These are phyloP conservation scores for Pristionchus arcanus DNA, from an alignment of 2,888 invertebrate species.

Conservation along the genomic window DNA sequence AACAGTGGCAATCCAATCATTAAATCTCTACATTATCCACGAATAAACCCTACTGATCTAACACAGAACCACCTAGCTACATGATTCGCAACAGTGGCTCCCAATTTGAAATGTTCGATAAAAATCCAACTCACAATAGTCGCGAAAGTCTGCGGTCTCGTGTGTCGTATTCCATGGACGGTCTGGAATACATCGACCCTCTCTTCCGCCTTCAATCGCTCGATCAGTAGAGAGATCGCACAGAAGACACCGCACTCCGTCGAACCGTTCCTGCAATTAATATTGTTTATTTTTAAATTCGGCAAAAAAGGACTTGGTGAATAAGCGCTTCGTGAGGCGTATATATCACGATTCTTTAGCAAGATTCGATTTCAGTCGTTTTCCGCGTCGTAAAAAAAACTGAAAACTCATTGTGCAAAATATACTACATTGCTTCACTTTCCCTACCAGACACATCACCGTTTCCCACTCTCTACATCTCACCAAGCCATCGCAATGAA, in stretches of 20 bases:
- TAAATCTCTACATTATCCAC: no score
- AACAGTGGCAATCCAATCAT: no score
- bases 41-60: no score
- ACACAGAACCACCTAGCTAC: no score
- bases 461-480: neutral
- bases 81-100: no score
- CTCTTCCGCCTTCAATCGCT: conserved; percentile 76
- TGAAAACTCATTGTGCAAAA: no score
- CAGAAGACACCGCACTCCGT: conserved; percentile 74
- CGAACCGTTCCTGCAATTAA: conserved; percentile 71
- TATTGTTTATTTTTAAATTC: neutral
- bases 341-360: neutral
- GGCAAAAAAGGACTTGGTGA: neutral
- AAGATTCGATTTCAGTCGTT: neutral
- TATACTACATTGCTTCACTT: neutral
- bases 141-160: conserved; percentile 64
- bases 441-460: neutral
- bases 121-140: conserved; percentile 57
- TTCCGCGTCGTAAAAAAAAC: no score
- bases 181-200: conserved; percentile 77
- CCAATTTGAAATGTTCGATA: no score
- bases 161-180: conserved; percentile 54
- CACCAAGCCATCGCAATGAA: no score
- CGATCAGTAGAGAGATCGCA: conserved; percentile 74
- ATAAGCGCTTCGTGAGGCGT: neutral